Base-by-base conservation (phyloP, 2,888 invertebrate genomes). In the Cecidostiba fungosa region DNA sequence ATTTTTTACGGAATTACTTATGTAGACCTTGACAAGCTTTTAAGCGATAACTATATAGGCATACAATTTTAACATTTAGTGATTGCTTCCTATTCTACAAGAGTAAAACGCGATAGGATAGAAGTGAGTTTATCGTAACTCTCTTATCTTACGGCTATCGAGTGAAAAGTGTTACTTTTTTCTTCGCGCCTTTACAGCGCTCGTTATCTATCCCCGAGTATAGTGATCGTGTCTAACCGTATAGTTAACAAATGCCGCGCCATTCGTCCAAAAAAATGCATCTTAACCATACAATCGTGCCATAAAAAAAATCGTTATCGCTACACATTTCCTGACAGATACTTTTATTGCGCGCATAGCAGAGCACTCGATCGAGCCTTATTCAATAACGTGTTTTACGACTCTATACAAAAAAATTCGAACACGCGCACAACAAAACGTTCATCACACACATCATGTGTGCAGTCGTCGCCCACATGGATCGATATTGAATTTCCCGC, bases 71-170 rank as follows among this genome's bases (percentile, higher is more conserved):
- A 43, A 43, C 39, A 23, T 43, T 72, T n/a, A 72, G 43, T 72
- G 72, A 72, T 43, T 72, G 23, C 72, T 14, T 26, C 66, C 14
- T 29, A 43, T 4, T 72, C 23, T 72, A 19, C 23, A n/a, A 10
- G 43, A 23, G 43, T 39, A 19, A 23, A 14, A 8, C n/a, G 23
- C 36, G n/a, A 43, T 23, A n/a, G 32, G 50, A 76, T 39, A 39
- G 50, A 77, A 77, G 29, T 8, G 26, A 19, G 23, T 23, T 47
- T 82, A 69, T 36, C n/a, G 12, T 2, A 23, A 39, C 23, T 69
- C 14, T 10, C 39, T 77, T 82, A 82, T 82, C 82, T 19, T 23
- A 36, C 50, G 26, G 14, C 12, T 39, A 76, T 82, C 76, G 32
- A 47, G 29, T 50, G 47, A 76, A 82, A 69, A 69, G 16, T 14